These are phyloP conservation scores for Anableps anableps DNA, from an alignment of 2,797 vertebrate genomes.

Conservation along the genomic window DNA sequence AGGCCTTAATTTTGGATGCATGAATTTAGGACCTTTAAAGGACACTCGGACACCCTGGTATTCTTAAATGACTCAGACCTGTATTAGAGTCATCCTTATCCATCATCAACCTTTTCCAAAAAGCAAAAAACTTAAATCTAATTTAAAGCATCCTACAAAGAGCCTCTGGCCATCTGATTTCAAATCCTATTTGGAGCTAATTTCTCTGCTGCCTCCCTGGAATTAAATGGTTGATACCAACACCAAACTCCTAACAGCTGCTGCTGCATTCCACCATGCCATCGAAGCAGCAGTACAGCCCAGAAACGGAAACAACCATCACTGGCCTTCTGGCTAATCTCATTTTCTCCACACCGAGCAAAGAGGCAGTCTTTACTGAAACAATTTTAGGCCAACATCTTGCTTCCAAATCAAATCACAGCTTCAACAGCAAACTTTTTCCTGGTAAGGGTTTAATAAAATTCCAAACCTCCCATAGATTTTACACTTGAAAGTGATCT, in stretches of 20 bases:
- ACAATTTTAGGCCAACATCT: not conserved
- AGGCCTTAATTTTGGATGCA: not conserved
- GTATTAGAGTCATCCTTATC: not conserved
- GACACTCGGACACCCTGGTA: not conserved
- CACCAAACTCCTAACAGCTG: constrained; percentile 55
- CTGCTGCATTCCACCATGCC: constrained; percentile 12
- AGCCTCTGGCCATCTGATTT: not conserved
- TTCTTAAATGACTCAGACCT: not conserved
- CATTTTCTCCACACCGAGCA: constrained; percentile 17
- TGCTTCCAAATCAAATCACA: constrained; percentile 7
- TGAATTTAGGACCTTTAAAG: not conserved
- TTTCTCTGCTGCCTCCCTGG: constrained; percentile 25
- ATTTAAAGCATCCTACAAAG: not conserved
- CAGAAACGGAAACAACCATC: constrained; percentile 29
- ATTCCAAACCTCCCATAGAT: not conserved
- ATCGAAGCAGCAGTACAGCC: constrained; percentile 20
- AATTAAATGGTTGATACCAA: constrained; percentile 18
- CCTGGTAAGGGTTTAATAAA: not conserved
- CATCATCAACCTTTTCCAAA: not conserved
- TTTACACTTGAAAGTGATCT: not conserved
- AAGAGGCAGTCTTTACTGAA: not conserved
- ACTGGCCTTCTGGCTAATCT: constrained; percentile 37
- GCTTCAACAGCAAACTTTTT: not conserved
- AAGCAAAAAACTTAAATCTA: not conserved
- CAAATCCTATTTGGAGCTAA: constrained; percentile 45